Base-by-base conservation (phyloP, 2,797 vertebrate genomes). In the Synaphobranchus kaupii region DNA sequence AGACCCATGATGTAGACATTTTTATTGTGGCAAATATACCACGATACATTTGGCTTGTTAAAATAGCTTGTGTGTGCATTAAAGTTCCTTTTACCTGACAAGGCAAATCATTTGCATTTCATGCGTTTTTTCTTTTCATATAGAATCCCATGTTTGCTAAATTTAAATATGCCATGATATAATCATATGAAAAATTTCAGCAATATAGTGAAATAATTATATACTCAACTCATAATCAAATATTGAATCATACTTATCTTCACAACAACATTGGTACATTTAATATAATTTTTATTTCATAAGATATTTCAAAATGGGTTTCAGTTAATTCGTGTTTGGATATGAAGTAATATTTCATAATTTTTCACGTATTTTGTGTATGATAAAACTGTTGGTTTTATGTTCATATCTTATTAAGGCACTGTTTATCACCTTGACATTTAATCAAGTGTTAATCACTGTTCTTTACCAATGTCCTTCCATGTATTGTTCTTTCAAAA, bases 11-110 rank as follows among this genome's bases (percentile, higher is more conserved):
- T 47, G 34, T 22, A 83, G 56, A 17, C 87, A 84, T 84, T 31
- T 60, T 76, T 76, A 39, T 87, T 84, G 83, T 80, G 87, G 68
- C 52, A 22, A 56, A n/a, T 13, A 50, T 9, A 15, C 56, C 44
- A 44, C 31, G 68, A 78, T 17, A 52, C 44, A 34, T 8, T 87
- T 71, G 17, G 56, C 3, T 58, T 58, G 56, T 58, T 20, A 15
- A 28, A 66, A 66, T 66, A 7, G 60, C 9, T 66, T n/a, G 60
- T n/a, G 60, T 25, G 22, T 13, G 60, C 60, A 66, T 66, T 25
- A 17, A 60, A 15, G 58, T 60, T 60, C 17, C 17, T 0, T 86
- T 86, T 52, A 56, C 68, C 52, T 39, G 76, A 39, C 25, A 56
- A 76, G 17, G 15, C 15, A 68, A 10, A 68, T 68, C 6, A 68